A percentile compares a stretch with the other conserved stretches of the same genome.
Evolutionary conservation across 2,113 vertebrate genomes (phyloP).

Genomic region (Euleptes europaea): DNA sequence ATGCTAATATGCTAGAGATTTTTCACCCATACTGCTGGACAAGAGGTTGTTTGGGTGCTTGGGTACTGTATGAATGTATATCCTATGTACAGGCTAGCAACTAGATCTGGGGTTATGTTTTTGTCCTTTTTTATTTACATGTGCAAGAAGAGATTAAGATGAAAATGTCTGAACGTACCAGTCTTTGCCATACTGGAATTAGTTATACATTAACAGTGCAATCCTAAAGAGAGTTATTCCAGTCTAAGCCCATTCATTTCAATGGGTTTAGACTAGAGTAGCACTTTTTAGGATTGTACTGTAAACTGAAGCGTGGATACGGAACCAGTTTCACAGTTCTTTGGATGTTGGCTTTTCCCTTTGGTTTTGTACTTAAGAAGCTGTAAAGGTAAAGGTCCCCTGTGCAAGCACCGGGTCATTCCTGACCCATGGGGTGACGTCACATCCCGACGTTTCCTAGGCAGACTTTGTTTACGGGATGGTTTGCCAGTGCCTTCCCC

Average conservation of each 20-base stretch:
- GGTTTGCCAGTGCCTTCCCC: no score
- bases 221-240: no score
- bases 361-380: conserved; percentile 5
- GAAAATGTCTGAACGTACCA: neutral
- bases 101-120: neutral
- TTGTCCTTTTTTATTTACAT: neutral
- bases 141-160: neutral
- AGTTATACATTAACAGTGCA: no score
- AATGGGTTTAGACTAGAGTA: no score
- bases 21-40: neutral
- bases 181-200: neutral
- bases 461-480: no score
- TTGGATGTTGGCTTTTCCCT: neutral
- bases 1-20: neutral
- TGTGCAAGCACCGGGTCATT: no score
- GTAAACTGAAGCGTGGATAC: no score
- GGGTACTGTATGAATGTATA: neutral
- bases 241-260: no score
- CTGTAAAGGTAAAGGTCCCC: no score
- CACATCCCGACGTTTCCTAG: no score
- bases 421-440: no score
- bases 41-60: neutral
- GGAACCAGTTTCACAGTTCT: neutral
- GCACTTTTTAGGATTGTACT: no score
- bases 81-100: neutral